These are phyloP conservation scores for Mellivora capensis DNA, from an alignment of 2,113 vertebrate genomes.

Conservation along the genomic window DNA sequence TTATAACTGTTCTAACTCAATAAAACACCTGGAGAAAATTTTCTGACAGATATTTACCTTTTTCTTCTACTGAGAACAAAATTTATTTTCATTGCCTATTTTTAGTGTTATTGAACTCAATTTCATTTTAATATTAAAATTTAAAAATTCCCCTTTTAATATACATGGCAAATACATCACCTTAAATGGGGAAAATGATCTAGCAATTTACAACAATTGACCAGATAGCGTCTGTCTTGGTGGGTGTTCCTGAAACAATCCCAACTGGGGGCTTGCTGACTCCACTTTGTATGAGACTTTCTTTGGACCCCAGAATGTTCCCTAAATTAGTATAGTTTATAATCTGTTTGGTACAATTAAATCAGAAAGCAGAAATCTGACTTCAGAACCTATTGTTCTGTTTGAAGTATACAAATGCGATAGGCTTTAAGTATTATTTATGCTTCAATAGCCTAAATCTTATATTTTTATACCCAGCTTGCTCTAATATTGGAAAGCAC, in stretches of 20 bases:
- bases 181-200: neutral
- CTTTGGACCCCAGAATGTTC: neutral
- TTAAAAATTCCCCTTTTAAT: neutral
- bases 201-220: neutral
- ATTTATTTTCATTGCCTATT: neutral
- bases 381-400: neutral
- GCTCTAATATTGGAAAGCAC: neutral
- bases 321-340: neutral
- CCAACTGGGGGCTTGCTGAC: neutral
- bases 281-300: neutral
- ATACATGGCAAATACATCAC: neutral
- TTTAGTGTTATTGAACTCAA: neutral
- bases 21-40: neutral
- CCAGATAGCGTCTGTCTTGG: neutral
- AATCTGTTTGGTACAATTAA: neutral
- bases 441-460: neutral
- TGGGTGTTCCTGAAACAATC: neutral
- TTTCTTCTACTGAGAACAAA: neutral
- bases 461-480: neutral
- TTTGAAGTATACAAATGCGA: neutral
- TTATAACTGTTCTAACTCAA: neutral
- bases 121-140: conserved; percentile 28
- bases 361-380: neutral
- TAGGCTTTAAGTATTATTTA: neutral
- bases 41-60: neutral